Base-by-base conservation (phyloP, 1,140 invertebrate genomes). In the Lepidotrigona ventralis region DNA sequence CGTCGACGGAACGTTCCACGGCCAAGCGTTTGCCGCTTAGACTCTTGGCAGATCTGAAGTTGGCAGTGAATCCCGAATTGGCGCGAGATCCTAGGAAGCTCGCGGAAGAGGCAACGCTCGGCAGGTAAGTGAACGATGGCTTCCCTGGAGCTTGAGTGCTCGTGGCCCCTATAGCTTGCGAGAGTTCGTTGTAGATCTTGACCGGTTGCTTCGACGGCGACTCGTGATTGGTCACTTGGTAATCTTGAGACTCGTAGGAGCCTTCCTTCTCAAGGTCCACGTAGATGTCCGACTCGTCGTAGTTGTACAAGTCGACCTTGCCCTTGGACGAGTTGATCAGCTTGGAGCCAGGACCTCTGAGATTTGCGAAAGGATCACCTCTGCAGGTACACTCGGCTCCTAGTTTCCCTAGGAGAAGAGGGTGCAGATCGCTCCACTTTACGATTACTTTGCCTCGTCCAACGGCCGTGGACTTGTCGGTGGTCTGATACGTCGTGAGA, bases 361-460 rank as follows among this genome's bases (percentile, higher is more conserved):
- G 91, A 21, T 86, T 90, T 1, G 91, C 91, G 46, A 96, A 92
- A 0, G 96, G 95, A 90, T 96, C 96, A 0, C 95, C 95, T 85
- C 95, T 95, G 87, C 97, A 97, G 58, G 96, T 97, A 85, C 97
- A 97, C 63, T 97, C 96, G 14, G 96, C 96, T 3, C 96, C 96
- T 19, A 97, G 92, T 93, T 97, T 97, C 58, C 95, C 95, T 1
- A 97, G 94, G 19, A 97, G 92, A 21, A 97, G 92, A 2, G 96
- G 96, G 91, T 96, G 96, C 63, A 96, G 95, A 85, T 96, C 96
- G 77, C 96, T 96, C 70, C 96, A 94, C 89, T 96, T 96, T 0
- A 96, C 95, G 5, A 96, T 95, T 17, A 96, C 94, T 53, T 95
- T 95, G 8, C 93, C 94, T 85, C 92, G 93, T 66, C 90, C 88